These are phyloP conservation scores for Andrena haemorrhoa DNA, from an alignment of 2,888 invertebrate genomes.

Conservation along the genomic window DNA sequence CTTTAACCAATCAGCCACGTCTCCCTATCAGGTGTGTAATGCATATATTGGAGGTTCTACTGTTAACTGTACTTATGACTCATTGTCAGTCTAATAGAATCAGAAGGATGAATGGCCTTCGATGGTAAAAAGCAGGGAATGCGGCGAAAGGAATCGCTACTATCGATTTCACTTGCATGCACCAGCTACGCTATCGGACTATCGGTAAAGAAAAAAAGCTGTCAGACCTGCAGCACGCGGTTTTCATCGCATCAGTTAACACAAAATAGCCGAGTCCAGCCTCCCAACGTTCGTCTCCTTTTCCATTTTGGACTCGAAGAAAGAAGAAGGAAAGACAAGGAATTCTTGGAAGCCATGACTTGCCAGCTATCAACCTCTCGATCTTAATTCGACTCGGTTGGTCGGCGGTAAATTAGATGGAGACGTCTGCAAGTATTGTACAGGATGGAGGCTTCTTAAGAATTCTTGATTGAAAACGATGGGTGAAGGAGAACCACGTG, in stretches of 20 bases:
- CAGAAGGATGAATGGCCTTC: background rate
- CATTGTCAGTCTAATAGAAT: background rate
- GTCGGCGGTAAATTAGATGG: constrained; percentile 9
- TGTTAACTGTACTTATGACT: background rate
- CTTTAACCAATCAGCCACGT: too few relatives aligned
- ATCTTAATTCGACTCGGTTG: constrained; percentile 14
- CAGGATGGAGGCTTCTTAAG: background rate
- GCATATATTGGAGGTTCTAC: too few relatives aligned
- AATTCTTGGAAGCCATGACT: constrained; percentile 27
- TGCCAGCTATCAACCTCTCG: constrained; percentile 9
- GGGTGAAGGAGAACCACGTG: background rate
- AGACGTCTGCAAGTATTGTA: constrained; percentile 3
- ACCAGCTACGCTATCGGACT: background rate
- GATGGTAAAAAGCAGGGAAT: background rate
- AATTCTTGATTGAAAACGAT: background rate
- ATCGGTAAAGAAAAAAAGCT: background rate
- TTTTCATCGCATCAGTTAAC: background rate
- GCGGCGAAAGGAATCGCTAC: background rate
- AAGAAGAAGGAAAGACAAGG: constrained; percentile 6
- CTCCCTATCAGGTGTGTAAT: too few relatives aligned
- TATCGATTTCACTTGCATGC: constrained; percentile 25
- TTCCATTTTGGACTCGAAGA: background rate
- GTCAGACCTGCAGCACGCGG: background rate
- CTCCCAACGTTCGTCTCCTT: background rate
- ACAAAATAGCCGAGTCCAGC: background rate